Percentiles rank a stretch among this genome's conserved stretches.
Evolutionary conservation across 2,797 vertebrate genomes (phyloP).

Genomic region (Podargus strigoides): DNA sequence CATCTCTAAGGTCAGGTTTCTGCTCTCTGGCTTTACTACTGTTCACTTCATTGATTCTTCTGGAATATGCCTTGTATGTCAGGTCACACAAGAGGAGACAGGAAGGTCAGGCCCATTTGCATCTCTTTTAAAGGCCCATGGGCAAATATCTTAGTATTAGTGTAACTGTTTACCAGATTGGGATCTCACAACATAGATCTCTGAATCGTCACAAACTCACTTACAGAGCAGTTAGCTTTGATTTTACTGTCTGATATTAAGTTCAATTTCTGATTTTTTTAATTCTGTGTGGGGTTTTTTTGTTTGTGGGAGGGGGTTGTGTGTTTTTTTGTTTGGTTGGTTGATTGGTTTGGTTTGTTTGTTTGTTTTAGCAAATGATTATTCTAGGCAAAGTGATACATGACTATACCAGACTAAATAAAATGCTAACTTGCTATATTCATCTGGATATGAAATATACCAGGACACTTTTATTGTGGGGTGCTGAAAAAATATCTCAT

Average conservation of each 20-base stretch:
- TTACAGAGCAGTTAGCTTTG: not conserved
- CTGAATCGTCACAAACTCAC: fast-evolving
- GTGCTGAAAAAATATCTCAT: not conserved
- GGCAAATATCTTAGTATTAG: slow-evolving; percentile 35
- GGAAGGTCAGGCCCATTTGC: not conserved
- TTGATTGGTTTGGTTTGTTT: too few relatives aligned
- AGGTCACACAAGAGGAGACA: not conserved
- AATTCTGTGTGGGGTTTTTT: too few relatives aligned
- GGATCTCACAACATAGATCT: not conserved
- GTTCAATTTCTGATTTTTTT: not conserved
- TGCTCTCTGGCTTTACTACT: not conserved
- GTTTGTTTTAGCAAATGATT: not conserved
- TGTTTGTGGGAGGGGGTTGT: too few relatives aligned
- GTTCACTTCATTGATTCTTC: not conserved
- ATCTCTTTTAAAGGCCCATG: not conserved
- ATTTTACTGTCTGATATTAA: not conserved
- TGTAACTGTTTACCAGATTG: not conserved
- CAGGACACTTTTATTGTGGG: not conserved
- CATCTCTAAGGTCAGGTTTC: slow-evolving; percentile 3
- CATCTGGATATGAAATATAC: not conserved
- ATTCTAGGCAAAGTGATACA: not conserved
- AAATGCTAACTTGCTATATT: not conserved
- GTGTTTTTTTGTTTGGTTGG: too few relatives aligned
- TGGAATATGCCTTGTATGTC: not conserved
- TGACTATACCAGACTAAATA: not conserved